phyloP scores from a whole-genome alignment of 2,797 vertebrate genomes.

The Rhinophrynus dorsalis region DNA sequence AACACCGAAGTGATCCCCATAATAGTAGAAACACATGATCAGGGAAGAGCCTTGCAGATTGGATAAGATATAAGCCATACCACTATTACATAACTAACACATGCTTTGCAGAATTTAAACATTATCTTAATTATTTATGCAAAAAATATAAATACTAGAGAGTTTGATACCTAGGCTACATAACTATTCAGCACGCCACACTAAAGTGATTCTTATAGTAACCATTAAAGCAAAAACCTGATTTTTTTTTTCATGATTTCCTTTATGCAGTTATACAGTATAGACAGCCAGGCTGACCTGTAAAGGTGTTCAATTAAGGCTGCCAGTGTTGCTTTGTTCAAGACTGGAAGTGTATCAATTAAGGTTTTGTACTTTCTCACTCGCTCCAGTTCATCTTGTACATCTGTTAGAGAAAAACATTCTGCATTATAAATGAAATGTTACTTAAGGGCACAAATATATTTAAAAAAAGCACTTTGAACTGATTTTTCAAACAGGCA shows the following conservation, averaged over 20 bases:
- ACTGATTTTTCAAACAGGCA: too few relatives aligned
- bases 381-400: conserved; percentile 76
- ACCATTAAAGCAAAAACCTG: not conserved
- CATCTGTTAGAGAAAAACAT: conserved; percentile 68
- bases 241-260: conserved; percentile 1
- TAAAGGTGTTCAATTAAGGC: conserved; percentile 92
- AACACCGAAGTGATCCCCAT: too few relatives aligned
- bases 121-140: too few relatives aligned
- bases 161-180: too few relatives aligned
- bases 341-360: conserved; percentile 80
- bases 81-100: too few relatives aligned
- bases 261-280: conserved; percentile 30
- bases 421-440: conserved; percentile 12
- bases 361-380: conserved; percentile 85
- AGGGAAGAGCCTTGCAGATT: too few relatives aligned
- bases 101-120: too few relatives aligned
- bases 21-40: too few relatives aligned
- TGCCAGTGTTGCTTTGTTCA: conserved; percentile 84
- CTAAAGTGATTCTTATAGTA: conserved; percentile 10
- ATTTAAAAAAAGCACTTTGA: too few relatives aligned
- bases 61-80: too few relatives aligned
- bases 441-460: not conserved
- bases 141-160: too few relatives aligned
- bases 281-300: conserved; percentile 72
- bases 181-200: not conserved